Evolutionary conservation across 2,888 invertebrate genomes (phyloP), one percentile per base, ranked within the genome.

Genomic region (Drosophila maculinotata): DNA sequence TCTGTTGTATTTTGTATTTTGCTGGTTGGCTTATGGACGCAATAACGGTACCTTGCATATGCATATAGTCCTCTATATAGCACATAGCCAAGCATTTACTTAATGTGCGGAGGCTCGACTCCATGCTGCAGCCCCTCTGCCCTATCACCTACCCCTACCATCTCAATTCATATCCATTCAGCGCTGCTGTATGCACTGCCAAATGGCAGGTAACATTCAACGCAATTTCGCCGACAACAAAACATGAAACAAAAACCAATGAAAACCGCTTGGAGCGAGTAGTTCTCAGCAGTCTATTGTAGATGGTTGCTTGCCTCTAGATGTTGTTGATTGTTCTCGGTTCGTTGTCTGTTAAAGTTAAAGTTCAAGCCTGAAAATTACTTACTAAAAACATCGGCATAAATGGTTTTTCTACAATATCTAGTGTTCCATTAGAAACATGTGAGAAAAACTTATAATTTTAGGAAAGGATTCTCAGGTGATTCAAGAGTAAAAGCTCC

Each of bases 191-290:
- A 38, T 75, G 49, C 51, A 51, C 85, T 68, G 81, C 81, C 85
- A 80, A 80, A 80, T 80, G 80, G 80, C 85, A 87, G 80, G 87
- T 81, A 87, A 71, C 81, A 81, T 87, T 87, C 80, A 84, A 87
- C 82, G 81, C 82, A 87, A 84, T 87, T 81, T 84, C 85, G 69
- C 66, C 63, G 77, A 62, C 79, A 76, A 81, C 81, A 76, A 58
- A 78, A 68, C 59, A 64, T 63, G 56, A 66, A 65, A 65, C 77
- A 83, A 72, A 78, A 69, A 64, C 49, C 76, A 38, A 57, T 75
- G 58, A 58, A 35, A 39, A 28, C 44, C 49, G 35, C 53, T 39
- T 25, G 30, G 45, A 33, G 47, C 57, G 20, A 12, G 25, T 25
- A 44, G 49, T 65, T 31, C 54, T 53, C 54, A 30, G 36, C 12